A percentile compares a stretch with the other conserved stretches of the same genome.
These are phyloP conservation scores for Lacerta agilis DNA, from an alignment of 2,797 vertebrate genomes.

Conservation along the genomic window DNA sequence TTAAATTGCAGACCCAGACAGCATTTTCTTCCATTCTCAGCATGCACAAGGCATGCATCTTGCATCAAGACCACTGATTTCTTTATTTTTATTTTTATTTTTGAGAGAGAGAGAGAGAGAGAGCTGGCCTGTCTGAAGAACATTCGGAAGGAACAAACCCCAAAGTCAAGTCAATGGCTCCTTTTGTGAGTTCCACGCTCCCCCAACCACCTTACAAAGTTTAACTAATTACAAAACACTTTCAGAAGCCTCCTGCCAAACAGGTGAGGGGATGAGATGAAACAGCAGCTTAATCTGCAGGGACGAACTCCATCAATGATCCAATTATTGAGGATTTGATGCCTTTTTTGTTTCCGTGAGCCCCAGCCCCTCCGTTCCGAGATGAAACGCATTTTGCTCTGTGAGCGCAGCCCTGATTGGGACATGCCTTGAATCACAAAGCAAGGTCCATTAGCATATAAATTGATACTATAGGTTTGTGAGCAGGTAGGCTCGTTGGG, in stretches of 20 bases:
- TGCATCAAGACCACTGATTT: neutral
- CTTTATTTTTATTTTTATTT: no score
- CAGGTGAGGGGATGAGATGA: conserved; percentile 56
- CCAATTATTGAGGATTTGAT: conserved; percentile 65
- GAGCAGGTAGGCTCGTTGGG: conserved; percentile 23
- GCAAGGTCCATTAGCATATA: conserved; percentile 67
- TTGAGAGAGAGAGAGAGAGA: no score
- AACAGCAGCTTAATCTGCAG: conserved; percentile 51
- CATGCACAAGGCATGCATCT: no score
- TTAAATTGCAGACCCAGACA: no score
- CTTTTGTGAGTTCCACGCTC: neutral
- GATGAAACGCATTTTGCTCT: neutral
- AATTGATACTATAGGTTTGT: conserved; percentile 62
- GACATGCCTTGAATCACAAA: conserved; percentile 62
- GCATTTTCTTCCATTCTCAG: no score
- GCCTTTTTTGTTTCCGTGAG: conserved; percentile 17
- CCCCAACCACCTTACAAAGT: no score
- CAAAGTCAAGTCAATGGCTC: neutral
- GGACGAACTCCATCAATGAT: conserved; percentile 59
- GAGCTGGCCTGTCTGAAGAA: no score
- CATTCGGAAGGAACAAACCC: no score
- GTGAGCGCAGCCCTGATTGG: neutral
- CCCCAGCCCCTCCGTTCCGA: neutral
- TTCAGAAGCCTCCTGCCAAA: conserved; percentile 29
- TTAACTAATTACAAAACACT: conserved; percentile 46